Conservation (phyloP, 2,888 invertebrate species). For the Stenodera caucasica region DNA sequence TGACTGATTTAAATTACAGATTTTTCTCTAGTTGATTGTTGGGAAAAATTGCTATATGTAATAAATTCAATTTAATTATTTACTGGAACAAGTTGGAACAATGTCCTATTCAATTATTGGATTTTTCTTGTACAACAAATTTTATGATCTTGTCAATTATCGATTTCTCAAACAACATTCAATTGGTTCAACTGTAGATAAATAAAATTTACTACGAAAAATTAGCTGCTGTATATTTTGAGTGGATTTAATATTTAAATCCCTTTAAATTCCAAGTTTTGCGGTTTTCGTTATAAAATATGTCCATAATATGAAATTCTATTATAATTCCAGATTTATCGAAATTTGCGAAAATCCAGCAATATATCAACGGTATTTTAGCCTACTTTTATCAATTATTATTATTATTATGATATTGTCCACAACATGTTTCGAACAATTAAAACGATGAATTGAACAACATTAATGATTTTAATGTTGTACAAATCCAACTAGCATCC, state of each 20-base stretch:
- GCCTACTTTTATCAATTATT: background rate
- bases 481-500: background rate
- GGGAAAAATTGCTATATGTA: background rate
- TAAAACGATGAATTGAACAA: slow-evolving; percentile 2
- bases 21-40: too few species aligned
- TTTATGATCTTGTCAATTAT: background rate
- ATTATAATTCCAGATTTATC: too few species aligned
- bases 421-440: background rate
- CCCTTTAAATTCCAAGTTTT: background rate
- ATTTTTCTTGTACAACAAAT: background rate
- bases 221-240: background rate
- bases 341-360: background rate
- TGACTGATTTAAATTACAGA: too few species aligned
- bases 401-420: background rate
- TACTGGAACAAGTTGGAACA: background rate
- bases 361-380: background rate
- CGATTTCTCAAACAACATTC: background rate
- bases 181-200: background rate
- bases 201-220: too few species aligned
- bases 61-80: background rate
- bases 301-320: too few species aligned
- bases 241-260: slow-evolving; percentile 5
- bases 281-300: background rate
- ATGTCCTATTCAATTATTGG: background rate
- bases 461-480: background rate